Conservation (phyloP, 2,888 invertebrate species). For the Chymomyza caudatula region DNA sequence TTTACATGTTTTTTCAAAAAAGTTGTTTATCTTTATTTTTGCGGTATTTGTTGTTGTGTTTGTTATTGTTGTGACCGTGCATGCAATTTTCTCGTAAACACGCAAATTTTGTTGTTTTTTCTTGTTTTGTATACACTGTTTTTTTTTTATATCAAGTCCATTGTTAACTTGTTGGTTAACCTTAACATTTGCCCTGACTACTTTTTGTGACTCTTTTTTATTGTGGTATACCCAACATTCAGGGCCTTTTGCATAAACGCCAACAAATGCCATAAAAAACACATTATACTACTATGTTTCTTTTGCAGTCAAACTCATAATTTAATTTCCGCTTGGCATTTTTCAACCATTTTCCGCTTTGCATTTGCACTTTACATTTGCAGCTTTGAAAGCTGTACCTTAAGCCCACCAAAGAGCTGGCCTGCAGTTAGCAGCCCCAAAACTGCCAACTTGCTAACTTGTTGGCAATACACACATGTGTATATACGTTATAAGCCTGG, state of each 20-base stretch:
- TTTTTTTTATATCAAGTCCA: not conserved
- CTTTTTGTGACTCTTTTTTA: not conserved
- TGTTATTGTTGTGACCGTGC: constrained; percentile 8
- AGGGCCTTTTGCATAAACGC: constrained; percentile 42
- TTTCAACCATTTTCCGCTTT: constrained; percentile 13
- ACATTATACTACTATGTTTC: not conserved
- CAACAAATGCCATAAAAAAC: constrained; percentile 28
- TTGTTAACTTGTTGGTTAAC: constrained; percentile 26
- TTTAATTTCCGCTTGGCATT: constrained; percentile 39
- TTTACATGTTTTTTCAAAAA: constrained; percentile 31
- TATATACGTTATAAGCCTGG: no score
- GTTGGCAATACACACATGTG: no score
- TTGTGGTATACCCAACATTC: constrained; percentile 16
- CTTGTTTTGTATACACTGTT: constrained; percentile 1
- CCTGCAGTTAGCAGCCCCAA: not conserved
- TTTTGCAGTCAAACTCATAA: constrained; percentile 19
- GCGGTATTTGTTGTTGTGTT: not conserved
- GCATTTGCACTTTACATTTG: constrained; percentile 2
- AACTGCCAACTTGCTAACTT: constrained; percentile 6
- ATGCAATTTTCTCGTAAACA: constrained; percentile 35
- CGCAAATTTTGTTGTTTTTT: constrained; percentile 42
- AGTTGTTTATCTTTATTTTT: constrained; percentile 14
- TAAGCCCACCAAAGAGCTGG: not conserved
- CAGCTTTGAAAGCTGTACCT: not conserved
- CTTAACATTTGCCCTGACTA: constrained; percentile 54